Evolutionary conservation across 2,888 invertebrate genomes (phyloP).

Genomic region (Oligia strigilis): DNA sequence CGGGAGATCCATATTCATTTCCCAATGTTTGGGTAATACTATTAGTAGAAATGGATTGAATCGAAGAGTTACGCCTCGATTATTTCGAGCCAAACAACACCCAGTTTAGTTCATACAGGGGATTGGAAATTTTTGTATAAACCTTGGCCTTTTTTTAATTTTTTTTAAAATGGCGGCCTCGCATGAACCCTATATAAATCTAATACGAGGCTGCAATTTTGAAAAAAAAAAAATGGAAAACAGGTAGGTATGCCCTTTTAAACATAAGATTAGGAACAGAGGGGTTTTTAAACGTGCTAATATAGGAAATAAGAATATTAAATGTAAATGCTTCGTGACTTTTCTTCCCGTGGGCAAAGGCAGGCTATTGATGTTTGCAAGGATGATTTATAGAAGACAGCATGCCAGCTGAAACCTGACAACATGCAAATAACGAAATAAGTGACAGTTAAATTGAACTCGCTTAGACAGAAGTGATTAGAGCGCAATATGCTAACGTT

Average conservation of each 20-base stretch:
- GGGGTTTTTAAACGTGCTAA: constrained; percentile 10
- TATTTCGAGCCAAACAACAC: constrained; percentile 39
- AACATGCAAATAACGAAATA: constrained; percentile 34
- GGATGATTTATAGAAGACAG: constrained; percentile 27
- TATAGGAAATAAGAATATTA: constrained; percentile 4
- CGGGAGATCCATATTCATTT: constrained; percentile 63
- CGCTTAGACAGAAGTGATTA: constrained; percentile 12
- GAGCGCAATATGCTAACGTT: constrained; percentile 5
- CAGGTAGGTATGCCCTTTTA: neutral
- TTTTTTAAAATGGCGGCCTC: neutral
- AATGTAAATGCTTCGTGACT: constrained; percentile 12
- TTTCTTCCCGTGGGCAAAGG: constrained; percentile 30
- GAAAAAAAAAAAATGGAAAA: neutral
- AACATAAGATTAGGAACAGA: constrained; percentile 24
- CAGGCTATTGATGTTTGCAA: constrained; percentile 24
- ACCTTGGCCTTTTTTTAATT: neutral
- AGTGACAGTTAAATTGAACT: constrained; percentile 25
- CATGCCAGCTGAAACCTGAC: constrained; percentile 27
- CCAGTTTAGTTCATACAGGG: neutral
- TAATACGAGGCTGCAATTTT: neutral
- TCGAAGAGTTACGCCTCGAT: constrained; percentile 28
- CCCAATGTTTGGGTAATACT: constrained; percentile 60
- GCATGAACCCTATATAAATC: neutral
- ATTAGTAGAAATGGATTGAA: constrained; percentile 54
- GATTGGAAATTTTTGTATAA: neutral